Percentiles rank a stretch among this genome's conserved stretches.
Conservation (phyloP, 2,113 vertebrate species). For the Pachypanchax playfairii region DNA sequence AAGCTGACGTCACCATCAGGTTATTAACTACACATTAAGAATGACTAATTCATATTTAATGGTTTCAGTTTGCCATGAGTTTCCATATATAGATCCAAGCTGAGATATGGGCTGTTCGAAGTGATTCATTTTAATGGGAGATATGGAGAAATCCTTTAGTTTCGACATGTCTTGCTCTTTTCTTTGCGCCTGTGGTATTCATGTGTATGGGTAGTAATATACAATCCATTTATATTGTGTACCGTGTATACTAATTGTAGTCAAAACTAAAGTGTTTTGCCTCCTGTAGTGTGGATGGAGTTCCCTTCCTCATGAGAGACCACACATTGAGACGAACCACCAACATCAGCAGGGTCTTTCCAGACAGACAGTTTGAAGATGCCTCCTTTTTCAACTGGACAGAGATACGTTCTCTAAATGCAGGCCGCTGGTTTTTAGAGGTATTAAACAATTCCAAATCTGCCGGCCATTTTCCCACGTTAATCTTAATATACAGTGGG, state of each 20-base stretch:
- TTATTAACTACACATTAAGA: slow-evolving; percentile 43
- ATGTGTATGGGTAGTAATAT: no score
- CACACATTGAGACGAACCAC: slow-evolving; percentile 89
- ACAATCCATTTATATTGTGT: no score
- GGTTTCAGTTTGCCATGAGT: not conserved
- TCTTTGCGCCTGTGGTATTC: no score
- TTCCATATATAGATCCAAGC: slow-evolving; percentile 9
- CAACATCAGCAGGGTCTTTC: slow-evolving; percentile 84
- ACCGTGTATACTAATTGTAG: fast-evolving
- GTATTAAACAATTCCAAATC: slow-evolving; percentile 64
- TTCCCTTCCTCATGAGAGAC: slow-evolving; percentile 94
- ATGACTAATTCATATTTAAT: slow-evolving; percentile 25
- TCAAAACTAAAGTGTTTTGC: not conserved
- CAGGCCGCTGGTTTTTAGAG: slow-evolving; percentile 93
- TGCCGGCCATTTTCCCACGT: not conserved
- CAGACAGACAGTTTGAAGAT: slow-evolving; percentile 79
- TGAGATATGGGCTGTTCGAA: slow-evolving; percentile 1
- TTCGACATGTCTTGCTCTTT: not conserved
- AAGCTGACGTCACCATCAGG: slow-evolving; percentile 92
- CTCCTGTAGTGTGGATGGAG: slow-evolving; percentile 86
- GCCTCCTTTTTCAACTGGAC: slow-evolving; percentile 95
- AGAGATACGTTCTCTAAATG: slow-evolving; percentile 87
- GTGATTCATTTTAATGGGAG: not conserved
- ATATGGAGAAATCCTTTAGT: no score
- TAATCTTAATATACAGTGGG: not conserved